Evolutionary conservation across 2,888 invertebrate genomes (phyloP).

Genomic region (Standfussiana lucernea): DNA sequence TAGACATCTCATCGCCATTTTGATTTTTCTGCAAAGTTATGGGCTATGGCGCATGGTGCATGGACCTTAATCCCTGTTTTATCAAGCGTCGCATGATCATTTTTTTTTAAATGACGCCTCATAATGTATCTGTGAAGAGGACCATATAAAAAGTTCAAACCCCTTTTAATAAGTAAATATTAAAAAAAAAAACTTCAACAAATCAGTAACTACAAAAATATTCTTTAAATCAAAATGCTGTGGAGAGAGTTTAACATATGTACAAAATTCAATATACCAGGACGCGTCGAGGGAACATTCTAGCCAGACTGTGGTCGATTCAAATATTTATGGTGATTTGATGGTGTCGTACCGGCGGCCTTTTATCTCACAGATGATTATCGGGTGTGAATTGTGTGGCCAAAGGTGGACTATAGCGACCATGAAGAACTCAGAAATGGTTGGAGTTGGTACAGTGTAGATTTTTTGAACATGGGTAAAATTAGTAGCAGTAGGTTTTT

Average conservation of each 20-base stretch:
- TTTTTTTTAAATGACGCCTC: not conserved
- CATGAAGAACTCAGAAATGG: conserved; percentile 70
- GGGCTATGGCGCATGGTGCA: too few species aligned
- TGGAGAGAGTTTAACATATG: conserved; percentile 20
- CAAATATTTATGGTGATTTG: conserved; percentile 75
- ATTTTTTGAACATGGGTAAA: not conserved
- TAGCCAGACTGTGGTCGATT: conserved; percentile 49
- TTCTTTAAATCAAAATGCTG: conserved; percentile 17
- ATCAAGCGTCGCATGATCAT: not conserved
- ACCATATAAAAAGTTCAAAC: not conserved
- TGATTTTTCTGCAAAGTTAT: not conserved
- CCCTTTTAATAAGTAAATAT: not conserved
- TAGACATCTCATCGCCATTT: not conserved
- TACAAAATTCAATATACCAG: conserved; percentile 36
- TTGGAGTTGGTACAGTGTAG: conserved; percentile 37
- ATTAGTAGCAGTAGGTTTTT: not conserved
- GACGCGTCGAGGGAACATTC: conserved; percentile 34
- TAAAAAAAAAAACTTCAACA: not conserved
- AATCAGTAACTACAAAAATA: not conserved
- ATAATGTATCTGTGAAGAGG: not conserved
- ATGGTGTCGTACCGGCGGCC: conserved; percentile 77
- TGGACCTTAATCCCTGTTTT: not conserved
- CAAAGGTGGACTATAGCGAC: conserved; percentile 80
- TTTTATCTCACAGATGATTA: conserved; percentile 87
- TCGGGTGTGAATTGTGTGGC: conserved; percentile 87